Conservation (phyloP, 2,113 vertebrate genomes). For the Neolamprologus modestus region DNA sequence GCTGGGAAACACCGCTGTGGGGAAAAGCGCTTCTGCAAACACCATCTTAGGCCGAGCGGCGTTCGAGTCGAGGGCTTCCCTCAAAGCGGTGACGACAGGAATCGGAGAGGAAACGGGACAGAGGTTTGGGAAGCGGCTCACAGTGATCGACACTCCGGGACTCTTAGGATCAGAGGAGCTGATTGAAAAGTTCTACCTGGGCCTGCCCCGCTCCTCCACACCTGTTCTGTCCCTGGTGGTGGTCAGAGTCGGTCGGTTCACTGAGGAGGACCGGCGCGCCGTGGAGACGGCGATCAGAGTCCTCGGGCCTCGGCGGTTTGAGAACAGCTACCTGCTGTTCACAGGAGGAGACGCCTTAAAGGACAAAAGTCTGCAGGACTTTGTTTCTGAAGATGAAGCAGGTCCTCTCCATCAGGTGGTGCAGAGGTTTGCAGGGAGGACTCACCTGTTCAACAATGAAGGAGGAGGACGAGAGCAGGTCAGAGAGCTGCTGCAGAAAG, state of each 20-base stretch:
- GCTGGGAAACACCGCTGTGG: not conserved
- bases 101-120: not conserved
- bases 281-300: not conserved
- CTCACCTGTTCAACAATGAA: not conserved
- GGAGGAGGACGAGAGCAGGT: not conserved
- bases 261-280: accelerated
- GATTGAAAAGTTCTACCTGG: not conserved
- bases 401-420: not conserved
- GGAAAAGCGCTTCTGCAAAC: not conserved
- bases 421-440: not conserved
- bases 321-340: not conserved
- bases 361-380: not conserved
- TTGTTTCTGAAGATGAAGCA: not conserved
- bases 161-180: not conserved
- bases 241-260: not conserved
- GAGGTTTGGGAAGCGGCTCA: not conserved
- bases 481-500: not conserved
- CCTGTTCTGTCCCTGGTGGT: not conserved
- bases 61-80: not conserved
- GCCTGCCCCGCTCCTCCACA: not conserved
- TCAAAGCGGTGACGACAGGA: not conserved
- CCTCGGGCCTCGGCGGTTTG: not conserved
- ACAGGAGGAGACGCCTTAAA: not conserved
- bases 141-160: not conserved
- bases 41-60: not conserved